phyloP scores from a whole-genome alignment of 2,888 invertebrate genomes.

The Aphidoletes aphidimyza region DNA sequence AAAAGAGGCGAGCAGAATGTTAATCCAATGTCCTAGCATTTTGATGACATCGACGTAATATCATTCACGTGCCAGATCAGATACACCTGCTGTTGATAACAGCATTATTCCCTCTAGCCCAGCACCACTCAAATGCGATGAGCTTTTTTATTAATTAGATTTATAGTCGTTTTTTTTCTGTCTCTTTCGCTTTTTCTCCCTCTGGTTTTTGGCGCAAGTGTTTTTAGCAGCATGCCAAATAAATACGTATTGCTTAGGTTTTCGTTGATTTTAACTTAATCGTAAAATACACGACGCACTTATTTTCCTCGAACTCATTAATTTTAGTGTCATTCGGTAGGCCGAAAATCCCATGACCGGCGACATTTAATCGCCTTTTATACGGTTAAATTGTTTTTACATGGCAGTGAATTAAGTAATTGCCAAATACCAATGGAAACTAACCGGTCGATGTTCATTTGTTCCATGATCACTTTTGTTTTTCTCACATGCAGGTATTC shows the following conservation, averaged over 20 bases:
- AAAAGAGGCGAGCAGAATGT: not conserved
- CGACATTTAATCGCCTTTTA: conserved; percentile 49
- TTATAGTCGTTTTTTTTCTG: conserved; percentile 14
- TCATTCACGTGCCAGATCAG: not conserved
- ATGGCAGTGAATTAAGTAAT: conserved; percentile 47
- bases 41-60: no score
- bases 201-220: not conserved
- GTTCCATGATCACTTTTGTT: no score
- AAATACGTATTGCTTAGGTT: not conserved
- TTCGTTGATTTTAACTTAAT: not conserved
- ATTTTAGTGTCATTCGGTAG: conserved; percentile 3
- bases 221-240: no score
- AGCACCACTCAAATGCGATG: conserved; percentile 18
- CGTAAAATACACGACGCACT: conserved; percentile 1
- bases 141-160: conserved; percentile 38
- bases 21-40: conserved; percentile 28
- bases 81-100: not conserved
- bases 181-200: no score
- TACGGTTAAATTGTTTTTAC: conserved; percentile 42
- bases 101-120: not conserved
- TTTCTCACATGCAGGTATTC: no score
- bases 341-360: not conserved
- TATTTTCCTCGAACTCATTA: conserved; percentile 23
- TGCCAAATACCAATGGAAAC: not conserved
- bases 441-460: not conserved